A percentile compares a stretch with the other conserved stretches of the same genome.
Evolutionary conservation across 2,113 vertebrate species (phyloP).

Genomic region (Ranitomeya imitator): DNA sequence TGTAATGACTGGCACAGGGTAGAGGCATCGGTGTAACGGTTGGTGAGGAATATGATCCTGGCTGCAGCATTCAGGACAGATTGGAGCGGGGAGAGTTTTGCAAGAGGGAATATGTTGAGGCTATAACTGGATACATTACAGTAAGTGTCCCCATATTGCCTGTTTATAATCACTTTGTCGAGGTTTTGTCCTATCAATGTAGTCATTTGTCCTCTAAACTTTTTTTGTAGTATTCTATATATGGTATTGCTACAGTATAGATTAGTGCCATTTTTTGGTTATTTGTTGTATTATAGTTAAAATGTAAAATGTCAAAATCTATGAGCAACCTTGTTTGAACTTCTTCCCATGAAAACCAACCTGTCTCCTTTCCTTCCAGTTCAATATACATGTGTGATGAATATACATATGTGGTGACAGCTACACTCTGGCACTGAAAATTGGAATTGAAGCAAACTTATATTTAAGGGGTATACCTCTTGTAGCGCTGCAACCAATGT

Average conservation of each 20-base stretch:
- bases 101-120: too few species aligned
- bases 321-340: not conserved
- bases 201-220: not conserved
- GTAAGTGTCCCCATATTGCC: not conserved
- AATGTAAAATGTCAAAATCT: not conserved
- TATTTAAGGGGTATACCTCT: not conserved
- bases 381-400: not conserved
- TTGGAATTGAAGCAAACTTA: not conserved
- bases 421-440: not conserved
- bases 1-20: too few species aligned
- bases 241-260: not conserved
- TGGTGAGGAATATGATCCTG: too few species aligned
- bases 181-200: not conserved
- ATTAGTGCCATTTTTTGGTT: not conserved
- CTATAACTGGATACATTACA: not conserved
- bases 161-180: not conserved
- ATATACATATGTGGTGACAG: not conserved
- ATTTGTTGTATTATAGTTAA: not conserved
- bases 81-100: too few species aligned
- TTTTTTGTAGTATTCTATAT: not conserved
- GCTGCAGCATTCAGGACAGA: too few species aligned
- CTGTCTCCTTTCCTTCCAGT: not conserved
- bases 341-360: not conserved
- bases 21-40: too few species aligned
- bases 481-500: too few species aligned